Conservation (phyloP, 92 coral and sea anemone species). For the Nematostella vectensis region DNA sequence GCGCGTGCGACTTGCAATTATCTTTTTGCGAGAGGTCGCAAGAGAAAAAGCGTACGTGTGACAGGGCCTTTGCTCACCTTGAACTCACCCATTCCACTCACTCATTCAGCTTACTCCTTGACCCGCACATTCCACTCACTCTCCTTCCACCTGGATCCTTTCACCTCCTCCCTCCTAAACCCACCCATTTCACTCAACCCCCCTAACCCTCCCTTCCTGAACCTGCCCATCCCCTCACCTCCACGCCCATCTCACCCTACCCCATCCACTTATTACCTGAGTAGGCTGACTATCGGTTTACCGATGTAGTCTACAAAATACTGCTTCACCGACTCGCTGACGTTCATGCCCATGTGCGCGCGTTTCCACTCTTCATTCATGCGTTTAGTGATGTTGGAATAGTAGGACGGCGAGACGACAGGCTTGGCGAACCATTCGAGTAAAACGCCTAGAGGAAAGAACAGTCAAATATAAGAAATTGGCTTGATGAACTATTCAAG, state of each 20-base stretch:
- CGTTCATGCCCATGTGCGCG: constrained; percentile 32
- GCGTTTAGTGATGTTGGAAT: constrained; percentile 24
- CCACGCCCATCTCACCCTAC: not conserved
- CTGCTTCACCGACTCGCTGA: constrained; percentile 57
- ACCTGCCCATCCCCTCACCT: not conserved
- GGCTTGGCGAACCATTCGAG: constrained; percentile 53
- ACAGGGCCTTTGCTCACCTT: too few species aligned
- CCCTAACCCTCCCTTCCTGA: too few species aligned
- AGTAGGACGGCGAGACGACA: constrained; percentile 28
- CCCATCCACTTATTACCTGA: constrained; percentile 28
- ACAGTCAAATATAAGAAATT: not conserved
- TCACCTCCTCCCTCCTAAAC: too few species aligned
- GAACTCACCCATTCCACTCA: too few species aligned
- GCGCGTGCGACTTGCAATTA: too few species aligned
- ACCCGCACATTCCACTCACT: too few species aligned
- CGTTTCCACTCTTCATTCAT: constrained; percentile 53
- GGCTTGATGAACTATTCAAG: not conserved
- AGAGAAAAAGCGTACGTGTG: too few species aligned
- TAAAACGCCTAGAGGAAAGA: constrained; percentile 35
- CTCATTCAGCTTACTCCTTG: too few species aligned
- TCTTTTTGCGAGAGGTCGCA: too few species aligned
- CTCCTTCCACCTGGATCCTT: too few species aligned
- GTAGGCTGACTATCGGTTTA: constrained; percentile 45
- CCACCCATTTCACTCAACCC: too few species aligned
- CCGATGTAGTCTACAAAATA: constrained; percentile 79